Conservation (phyloP, 2,113 vertebrate species). For the Cebidichthys violaceus region DNA sequence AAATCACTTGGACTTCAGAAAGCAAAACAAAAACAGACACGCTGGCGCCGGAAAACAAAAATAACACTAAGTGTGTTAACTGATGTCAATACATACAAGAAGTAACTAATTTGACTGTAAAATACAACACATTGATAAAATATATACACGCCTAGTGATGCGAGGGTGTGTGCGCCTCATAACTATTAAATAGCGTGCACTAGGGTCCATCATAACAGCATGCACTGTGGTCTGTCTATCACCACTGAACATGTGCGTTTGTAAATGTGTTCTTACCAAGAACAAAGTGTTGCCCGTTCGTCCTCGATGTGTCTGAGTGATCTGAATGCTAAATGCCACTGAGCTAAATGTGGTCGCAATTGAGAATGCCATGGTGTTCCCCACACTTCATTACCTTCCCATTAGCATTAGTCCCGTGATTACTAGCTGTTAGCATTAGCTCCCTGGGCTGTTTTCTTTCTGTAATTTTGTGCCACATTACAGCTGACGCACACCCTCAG, state of each 20-base stretch:
- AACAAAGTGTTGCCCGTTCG: not conserved
- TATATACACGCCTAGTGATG: not conserved
- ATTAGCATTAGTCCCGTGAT: slow-evolving; percentile 46
- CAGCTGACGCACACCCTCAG: slow-evolving; percentile 21
- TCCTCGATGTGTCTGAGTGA: slow-evolving; percentile 9
- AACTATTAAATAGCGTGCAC: not conserved
- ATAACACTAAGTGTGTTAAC: slow-evolving; percentile 3
- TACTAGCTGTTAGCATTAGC: slow-evolving; percentile 44
- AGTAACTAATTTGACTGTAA: not conserved
- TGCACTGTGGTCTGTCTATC: not conserved
- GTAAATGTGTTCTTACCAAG: slow-evolving; percentile 13
- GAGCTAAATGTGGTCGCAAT: slow-evolving; percentile 4
- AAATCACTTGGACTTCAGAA: slow-evolving; percentile 49
- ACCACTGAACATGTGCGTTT: not conserved
- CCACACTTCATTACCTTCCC: slow-evolving; percentile 38
- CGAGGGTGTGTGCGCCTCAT: slow-evolving; percentile 6
- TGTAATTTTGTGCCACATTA: slow-evolving; percentile 50
- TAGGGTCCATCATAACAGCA: not conserved
- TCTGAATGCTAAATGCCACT: slow-evolving; percentile 32
- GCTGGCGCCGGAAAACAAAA: slow-evolving; percentile 13
- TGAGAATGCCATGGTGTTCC: slow-evolving; percentile 38
- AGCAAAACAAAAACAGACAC: slow-evolving; percentile 2
- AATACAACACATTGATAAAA: not conserved
- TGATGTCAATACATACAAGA: slow-evolving; percentile 6
- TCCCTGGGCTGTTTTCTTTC: slow-evolving; percentile 32